Conservation (phyloP, 2,888 invertebrate species). For the Peribatodes rhomboidaria region DNA sequence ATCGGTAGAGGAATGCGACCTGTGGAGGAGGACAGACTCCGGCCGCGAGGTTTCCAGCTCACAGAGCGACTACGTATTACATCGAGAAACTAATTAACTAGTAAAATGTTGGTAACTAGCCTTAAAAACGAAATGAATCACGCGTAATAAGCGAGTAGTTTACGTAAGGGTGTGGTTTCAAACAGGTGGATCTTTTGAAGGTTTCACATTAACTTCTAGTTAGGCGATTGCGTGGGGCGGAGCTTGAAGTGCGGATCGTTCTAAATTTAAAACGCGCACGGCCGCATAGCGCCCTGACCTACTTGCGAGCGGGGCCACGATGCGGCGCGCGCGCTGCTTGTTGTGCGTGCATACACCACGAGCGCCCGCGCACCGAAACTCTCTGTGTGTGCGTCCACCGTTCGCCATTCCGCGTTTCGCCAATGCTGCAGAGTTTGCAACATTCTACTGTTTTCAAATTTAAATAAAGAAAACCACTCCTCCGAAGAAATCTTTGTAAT, state of each 20-base stretch:
- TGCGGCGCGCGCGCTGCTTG: conserved; percentile 82
- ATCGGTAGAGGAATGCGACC: too few species aligned
- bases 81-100: conserved; percentile 5
- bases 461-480: conserved; percentile 26
- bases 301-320: conserved; percentile 85
- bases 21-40: too few species aligned
- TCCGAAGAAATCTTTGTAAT: conserved; percentile 20
- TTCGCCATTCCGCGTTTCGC: conserved; percentile 82
- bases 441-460: conserved; percentile 61
- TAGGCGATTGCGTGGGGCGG: conserved; percentile 78
- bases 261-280: conserved; percentile 86
- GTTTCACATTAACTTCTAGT: conserved; percentile 73
- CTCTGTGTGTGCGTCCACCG: conserved; percentile 73
- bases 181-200: conserved; percentile 63
- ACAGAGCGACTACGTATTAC: too few species aligned
- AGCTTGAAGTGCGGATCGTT: conserved; percentile 83
- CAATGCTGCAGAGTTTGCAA: conserved; percentile 82
- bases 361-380: conserved; percentile 49
- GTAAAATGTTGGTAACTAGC: conserved; percentile 4
- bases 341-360: conserved; percentile 70
- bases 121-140: conserved; percentile 1
- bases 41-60: too few species aligned
- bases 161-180: conserved; percentile 51
- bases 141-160: conserved; percentile 22
- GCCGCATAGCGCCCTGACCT: conserved; percentile 86